phyloP scores from a whole-genome alignment of 2,797 vertebrate genomes.

The Kryptopterus vitreolus region DNA sequence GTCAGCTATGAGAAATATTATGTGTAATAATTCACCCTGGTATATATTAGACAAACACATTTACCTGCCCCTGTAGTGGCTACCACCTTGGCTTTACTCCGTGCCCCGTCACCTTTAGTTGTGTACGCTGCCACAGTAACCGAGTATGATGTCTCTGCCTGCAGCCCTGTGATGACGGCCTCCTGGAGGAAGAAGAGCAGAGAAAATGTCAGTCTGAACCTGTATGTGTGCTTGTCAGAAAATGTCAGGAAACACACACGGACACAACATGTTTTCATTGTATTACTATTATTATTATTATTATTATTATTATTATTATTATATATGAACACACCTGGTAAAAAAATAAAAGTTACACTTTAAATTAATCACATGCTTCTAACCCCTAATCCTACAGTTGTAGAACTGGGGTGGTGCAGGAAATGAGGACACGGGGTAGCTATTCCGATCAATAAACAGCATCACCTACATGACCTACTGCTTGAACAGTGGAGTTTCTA shows the following conservation, averaged over 20 bases:
- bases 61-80: slow-evolving; percentile 92
- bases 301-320: neutral
- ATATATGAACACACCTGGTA: too few relatives aligned
- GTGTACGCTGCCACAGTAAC: slow-evolving; percentile 92
- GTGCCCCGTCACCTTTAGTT: slow-evolving; percentile 92
- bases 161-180: slow-evolving; percentile 82
- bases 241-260: neutral
- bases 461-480: too few relatives aligned
- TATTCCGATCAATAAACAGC: too few relatives aligned
- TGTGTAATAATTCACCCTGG: neutral
- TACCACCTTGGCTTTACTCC: slow-evolving; percentile 89
- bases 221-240: neutral
- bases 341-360: too few relatives aligned
- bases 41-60: slow-evolving; percentile 44
- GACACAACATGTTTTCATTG: neutral
- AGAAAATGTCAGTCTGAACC: slow-evolving; percentile 26
- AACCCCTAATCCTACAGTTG: too few relatives aligned
- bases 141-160: slow-evolving; percentile 92
- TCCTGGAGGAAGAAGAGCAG: slow-evolving; percentile 75
- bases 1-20: neutral
- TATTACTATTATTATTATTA: neutral
- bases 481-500: too few relatives aligned
- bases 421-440: too few relatives aligned
- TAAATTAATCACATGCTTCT: too few relatives aligned
- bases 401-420: too few relatives aligned